Percentiles rank a stretch among this genome's conserved stretches.
Conservation (phyloP, 2,888 invertebrate genomes). For the Drosophila crucigera region DNA sequence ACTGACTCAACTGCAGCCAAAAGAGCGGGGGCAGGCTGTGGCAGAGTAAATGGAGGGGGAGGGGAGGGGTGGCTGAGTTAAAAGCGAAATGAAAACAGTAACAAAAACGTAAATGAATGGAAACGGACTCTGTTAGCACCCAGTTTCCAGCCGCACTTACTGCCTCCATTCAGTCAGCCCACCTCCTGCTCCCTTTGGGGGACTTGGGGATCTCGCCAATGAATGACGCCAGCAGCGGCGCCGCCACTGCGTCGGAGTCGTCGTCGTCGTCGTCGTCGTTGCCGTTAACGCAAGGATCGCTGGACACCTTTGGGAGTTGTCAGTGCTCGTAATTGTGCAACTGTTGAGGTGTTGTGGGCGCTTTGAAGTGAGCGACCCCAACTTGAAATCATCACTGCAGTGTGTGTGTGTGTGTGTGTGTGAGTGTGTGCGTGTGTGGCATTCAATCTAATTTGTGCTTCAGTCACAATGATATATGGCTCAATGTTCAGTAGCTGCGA, state of each 20-base stretch:
- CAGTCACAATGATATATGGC: conserved; percentile 32
- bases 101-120: conserved; percentile 62
- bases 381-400: not conserved
- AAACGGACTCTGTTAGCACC: conserved; percentile 29
- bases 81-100: conserved; percentile 65
- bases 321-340: conserved; percentile 59
- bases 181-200: not conserved
- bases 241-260: not conserved
- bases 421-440: conserved; percentile 28
- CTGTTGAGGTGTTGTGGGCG: conserved; percentile 43
- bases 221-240: conserved; percentile 62
- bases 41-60: not conserved
- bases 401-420: conserved; percentile 7
- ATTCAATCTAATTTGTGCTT: conserved; percentile 39
- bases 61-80: conserved; percentile 10
- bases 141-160: conserved; percentile 23
- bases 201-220: conserved; percentile 44
- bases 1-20: conserved; percentile 49
- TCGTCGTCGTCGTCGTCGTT: conserved; percentile 4
- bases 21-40: conserved; percentile 2
- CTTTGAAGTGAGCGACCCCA: conserved; percentile 32
- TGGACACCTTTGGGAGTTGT: conserved; percentile 65
- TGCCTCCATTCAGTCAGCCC: conserved; percentile 10
- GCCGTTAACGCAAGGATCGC: conserved; percentile 25
- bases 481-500: conserved; percentile 11